These are phyloP conservation scores for Pteronotus mesoamericanus DNA, from an alignment of 2,797 vertebrate genomes.

Conservation along the genomic window DNA sequence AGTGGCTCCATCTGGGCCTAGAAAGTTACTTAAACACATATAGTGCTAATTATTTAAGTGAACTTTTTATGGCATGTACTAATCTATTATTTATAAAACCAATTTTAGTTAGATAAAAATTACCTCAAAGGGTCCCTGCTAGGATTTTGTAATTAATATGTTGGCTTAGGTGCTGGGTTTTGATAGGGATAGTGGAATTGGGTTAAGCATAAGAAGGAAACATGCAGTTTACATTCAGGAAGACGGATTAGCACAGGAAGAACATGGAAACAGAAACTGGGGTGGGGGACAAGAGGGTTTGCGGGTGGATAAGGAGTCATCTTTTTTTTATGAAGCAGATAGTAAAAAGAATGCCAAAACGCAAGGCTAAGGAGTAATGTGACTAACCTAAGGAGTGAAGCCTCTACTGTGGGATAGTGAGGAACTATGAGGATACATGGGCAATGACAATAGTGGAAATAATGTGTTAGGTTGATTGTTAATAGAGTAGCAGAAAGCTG, in stretches of 20 bases:
- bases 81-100: background rate
- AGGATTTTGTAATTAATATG: background rate
- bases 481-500: background rate
- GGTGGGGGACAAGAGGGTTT: background rate
- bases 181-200: background rate
- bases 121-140: background rate
- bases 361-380: background rate
- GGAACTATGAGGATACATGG: background rate
- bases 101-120: background rate
- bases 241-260: background rate
- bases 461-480: background rate
- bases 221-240: background rate
- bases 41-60: background rate
- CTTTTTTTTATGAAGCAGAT: background rate
- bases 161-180: background rate
- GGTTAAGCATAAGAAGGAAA: background rate
- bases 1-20: background rate
- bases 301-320: background rate
- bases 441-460: background rate
- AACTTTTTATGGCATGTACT: background rate
- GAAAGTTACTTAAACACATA: background rate
- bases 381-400: background rate
- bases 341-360: conserved; percentile 12
- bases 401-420: background rate
- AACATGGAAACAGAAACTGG: background rate